These are phyloP conservation scores for Sthenelais limicola DNA, from an alignment of 2,888 invertebrate genomes.

Conservation along the genomic window DNA sequence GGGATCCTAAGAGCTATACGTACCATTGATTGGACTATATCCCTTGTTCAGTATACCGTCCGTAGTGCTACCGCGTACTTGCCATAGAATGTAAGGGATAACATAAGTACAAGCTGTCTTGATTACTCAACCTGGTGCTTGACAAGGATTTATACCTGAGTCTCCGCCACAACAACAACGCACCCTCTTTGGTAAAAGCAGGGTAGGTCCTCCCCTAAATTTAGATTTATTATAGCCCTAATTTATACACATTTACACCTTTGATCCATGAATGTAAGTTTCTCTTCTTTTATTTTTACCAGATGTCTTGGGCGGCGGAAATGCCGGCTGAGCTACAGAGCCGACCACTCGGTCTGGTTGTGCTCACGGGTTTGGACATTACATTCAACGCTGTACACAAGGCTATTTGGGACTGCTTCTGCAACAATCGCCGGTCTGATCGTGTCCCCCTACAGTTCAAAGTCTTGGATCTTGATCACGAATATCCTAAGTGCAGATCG, in stretches of 20 bases:
- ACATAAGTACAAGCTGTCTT: too few species aligned
- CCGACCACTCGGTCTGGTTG: slow-evolving; percentile 89
- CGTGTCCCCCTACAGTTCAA: slow-evolving; percentile 88
- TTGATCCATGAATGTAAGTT: not conserved
- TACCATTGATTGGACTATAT: too few species aligned
- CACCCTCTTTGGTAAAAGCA: too few species aligned
- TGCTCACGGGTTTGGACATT: slow-evolving; percentile 89
- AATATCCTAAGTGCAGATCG: slow-evolving; percentile 80
- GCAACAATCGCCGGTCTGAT: slow-evolving; percentile 85
- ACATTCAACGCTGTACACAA: slow-evolving; percentile 89
- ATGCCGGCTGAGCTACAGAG: slow-evolving; percentile 88
- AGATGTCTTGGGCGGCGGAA: slow-evolving; percentile 73
- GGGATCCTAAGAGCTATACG: too few species aligned
- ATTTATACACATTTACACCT: not conserved
- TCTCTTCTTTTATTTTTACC: not conserved
- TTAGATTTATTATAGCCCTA: too few species aligned
- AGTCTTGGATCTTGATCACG: slow-evolving; percentile 85
- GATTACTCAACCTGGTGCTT: too few species aligned
- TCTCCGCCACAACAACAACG: too few species aligned
- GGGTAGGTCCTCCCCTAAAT: too few species aligned
- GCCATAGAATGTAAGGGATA: too few species aligned
- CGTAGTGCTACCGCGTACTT: too few species aligned
- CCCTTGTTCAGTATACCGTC: too few species aligned
- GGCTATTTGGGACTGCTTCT: slow-evolving; percentile 94
- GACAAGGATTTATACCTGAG: too few species aligned